Evolutionary conservation across 2,888 invertebrate genomes (phyloP).

Genomic region (Stictocephala bisonia): DNA sequence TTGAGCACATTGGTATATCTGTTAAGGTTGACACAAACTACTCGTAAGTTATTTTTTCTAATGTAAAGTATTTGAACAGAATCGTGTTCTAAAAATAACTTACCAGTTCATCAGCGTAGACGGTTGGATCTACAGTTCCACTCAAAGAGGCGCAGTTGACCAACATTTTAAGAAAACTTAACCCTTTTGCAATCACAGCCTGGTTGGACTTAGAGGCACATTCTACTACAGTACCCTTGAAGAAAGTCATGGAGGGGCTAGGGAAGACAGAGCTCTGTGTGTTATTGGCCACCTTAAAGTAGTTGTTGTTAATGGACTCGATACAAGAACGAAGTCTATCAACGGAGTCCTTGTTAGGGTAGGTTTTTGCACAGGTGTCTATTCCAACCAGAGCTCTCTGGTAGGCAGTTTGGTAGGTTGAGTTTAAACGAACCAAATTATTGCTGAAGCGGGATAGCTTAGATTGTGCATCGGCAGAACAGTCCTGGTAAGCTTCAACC

Average conservation of each 20-base stretch:
- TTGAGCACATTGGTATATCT: too few relatives aligned
- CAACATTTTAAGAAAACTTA: neutral
- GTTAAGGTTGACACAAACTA: too few relatives aligned
- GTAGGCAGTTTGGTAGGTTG: neutral
- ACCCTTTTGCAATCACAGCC: conserved; percentile 3
- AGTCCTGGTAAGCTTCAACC: neutral
- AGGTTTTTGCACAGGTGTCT: conserved; percentile 3
- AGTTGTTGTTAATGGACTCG: conserved; percentile 18
- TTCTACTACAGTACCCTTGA: neutral
- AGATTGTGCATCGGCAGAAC: neutral
- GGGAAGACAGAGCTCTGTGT: conserved; percentile 20
- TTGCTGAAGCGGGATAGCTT: neutral
- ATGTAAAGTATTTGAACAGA: too few relatives aligned
- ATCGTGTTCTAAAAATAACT: too few relatives aligned
- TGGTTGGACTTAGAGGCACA: neutral
- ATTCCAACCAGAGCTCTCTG: conserved; percentile 2
- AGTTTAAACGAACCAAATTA: neutral
- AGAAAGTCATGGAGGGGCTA: conserved; percentile 21
- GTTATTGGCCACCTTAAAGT: conserved; percentile 3
- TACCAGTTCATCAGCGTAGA: conserved; percentile 14
- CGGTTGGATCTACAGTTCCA: neutral
- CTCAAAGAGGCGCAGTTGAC: neutral
- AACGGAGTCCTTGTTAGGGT: conserved; percentile 20
- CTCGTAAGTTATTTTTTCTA: too few relatives aligned
- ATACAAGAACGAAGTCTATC: conserved; percentile 18